These are phyloP conservation scores for Lophochroa leadbeateri DNA, from an alignment of 2,113 vertebrate species.

Conservation along the genomic window DNA sequence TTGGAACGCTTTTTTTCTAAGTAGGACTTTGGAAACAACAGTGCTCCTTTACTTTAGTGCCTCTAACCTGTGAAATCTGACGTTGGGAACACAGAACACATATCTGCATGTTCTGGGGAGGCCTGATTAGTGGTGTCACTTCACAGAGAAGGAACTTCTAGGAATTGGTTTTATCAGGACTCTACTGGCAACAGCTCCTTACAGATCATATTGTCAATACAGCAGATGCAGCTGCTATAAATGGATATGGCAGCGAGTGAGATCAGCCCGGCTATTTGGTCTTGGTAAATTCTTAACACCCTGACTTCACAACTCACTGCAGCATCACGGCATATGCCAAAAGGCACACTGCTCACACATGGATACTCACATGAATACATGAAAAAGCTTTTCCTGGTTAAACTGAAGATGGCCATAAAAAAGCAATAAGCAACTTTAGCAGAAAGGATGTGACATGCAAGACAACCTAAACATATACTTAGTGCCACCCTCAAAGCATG, in stretches of 20 bases:
- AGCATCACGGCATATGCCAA: not conserved
- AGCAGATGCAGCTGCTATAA: slow-evolving; percentile 19
- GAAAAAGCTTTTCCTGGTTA: not conserved
- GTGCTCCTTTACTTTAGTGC: not conserved
- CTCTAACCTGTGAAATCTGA: not conserved
- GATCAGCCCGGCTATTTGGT: slow-evolving; percentile 21
- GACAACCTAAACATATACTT: not conserved
- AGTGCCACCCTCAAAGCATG: not conserved
- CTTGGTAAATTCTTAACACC: not conserved
- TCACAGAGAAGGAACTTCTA: slow-evolving; percentile 22
- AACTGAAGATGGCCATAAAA: not conserved
- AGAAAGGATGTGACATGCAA: slow-evolving; percentile 33
- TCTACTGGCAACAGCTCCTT: slow-evolving; percentile 58
- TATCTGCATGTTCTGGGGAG: not conserved
- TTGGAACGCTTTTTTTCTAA: not conserved
- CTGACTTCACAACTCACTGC: slow-evolving; percentile 52
- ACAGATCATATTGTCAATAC: slow-evolving; percentile 68
- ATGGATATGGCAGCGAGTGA: not conserved
- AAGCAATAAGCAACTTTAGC: slow-evolving; percentile 18
- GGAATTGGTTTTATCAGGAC: slow-evolving; percentile 59
- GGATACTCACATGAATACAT: not conserved
- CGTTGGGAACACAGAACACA: not conserved
- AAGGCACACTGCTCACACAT: not conserved
- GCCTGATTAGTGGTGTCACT: slow-evolving; percentile 4
- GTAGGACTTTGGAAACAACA: not conserved